Percentiles rank a stretch among this genome's conserved stretches.
Evolutionary conservation across 2,797 vertebrate genomes (phyloP).

Genomic region (Thripadectes ignobilis): DNA sequence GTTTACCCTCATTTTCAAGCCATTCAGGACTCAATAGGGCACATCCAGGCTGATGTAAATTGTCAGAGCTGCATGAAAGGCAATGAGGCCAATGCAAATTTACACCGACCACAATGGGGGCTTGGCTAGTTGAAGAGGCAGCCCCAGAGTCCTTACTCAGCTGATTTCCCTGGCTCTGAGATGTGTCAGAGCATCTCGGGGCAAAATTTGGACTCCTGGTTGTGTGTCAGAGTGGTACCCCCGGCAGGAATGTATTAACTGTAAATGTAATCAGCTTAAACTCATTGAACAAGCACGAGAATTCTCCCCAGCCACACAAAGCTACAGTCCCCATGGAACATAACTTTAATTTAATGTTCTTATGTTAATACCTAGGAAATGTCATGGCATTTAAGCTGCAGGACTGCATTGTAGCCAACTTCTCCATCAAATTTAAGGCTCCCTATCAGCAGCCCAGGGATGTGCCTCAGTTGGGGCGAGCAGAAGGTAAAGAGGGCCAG

Average conservation of each 20-base stretch:
- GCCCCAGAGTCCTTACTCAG: neutral
- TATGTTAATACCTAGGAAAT: conserved; percentile 42
- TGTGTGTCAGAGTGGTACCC: neutral
- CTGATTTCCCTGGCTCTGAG: neutral
- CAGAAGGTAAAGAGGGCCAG: neutral
- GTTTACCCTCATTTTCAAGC: neutral
- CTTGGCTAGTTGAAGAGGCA: neutral
- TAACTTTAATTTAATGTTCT: conserved; percentile 40
- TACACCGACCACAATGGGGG: neutral
- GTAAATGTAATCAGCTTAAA: neutral
- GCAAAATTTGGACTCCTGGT: neutral
- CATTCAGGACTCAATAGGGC: neutral
- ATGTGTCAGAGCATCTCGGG: neutral
- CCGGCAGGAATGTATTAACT: neutral
- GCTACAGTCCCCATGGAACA: neutral
- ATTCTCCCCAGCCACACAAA: neutral
- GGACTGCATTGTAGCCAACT: neutral
- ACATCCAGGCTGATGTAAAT: neutral
- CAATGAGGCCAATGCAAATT: neutral
- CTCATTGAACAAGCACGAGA: neutral
- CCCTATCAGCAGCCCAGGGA: neutral
- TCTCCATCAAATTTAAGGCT: conserved; percentile 4
- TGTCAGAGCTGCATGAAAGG: neutral
- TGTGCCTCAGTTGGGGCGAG: neutral
- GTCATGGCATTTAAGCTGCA: conserved; percentile 48